These are phyloP conservation scores for Lichenostomus cassidix DNA, from an alignment of 2,113 vertebrate genomes.

Conservation along the genomic window DNA sequence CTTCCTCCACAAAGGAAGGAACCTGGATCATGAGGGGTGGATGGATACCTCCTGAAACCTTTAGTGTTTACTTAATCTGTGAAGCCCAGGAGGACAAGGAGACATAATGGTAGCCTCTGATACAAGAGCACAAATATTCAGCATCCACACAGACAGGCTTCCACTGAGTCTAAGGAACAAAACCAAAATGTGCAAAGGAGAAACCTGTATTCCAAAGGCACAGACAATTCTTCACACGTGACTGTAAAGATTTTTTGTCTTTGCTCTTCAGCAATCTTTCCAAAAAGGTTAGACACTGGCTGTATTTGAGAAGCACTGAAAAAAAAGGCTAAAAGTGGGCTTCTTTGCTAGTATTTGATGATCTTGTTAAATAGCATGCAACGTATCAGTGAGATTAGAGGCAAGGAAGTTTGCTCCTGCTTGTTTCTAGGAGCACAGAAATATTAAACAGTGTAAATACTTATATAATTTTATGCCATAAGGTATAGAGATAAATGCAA, in stretches of 20 bases:
- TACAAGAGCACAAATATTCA: not conserved
- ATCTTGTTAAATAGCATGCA: not conserved
- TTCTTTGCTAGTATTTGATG: not conserved
- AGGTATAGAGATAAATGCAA: not conserved
- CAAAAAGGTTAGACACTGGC: not conserved
- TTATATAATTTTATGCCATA: not conserved
- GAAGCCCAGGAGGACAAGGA: not conserved
- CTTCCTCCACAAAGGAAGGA: not conserved
- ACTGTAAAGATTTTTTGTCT: not conserved
- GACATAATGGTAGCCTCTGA: not conserved
- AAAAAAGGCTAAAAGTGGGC: not conserved
- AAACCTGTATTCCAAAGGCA: not conserved
- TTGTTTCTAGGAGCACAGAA: not conserved
- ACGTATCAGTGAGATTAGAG: not conserved
- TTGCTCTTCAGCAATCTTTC: not conserved
- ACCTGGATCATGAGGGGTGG: not conserved
- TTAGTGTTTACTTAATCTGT: not conserved
- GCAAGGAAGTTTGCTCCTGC: not conserved
- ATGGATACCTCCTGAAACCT: not conserved
- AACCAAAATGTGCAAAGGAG: not conserved
- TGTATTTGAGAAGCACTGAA: not conserved
- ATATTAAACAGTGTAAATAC: not conserved
- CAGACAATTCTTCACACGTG: not conserved
- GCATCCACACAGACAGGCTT: not conserved
- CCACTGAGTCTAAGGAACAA: not conserved